Evolutionary conservation across 2,888 invertebrate species (phyloP), one percentile per base, ranked within the genome.

Genomic region (Magallana nippona): DNA sequence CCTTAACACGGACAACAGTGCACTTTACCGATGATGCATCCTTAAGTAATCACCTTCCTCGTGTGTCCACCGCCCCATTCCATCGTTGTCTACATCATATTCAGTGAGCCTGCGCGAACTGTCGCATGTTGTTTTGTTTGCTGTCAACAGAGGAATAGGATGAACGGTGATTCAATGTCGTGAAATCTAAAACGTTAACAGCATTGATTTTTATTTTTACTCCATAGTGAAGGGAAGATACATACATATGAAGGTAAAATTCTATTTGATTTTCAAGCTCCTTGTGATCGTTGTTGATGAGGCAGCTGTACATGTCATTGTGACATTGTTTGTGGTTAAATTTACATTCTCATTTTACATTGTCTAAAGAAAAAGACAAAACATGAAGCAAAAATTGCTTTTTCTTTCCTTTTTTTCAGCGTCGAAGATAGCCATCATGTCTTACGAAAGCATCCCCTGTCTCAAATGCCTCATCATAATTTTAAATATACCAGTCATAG

Each of bases 401-500:
- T 8, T 8, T 44, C 8, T 27, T 27, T 27, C 27, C 27, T 71
- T 22, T 71, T 27, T 71, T 71, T 13, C 71, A 71, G 71, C 13
- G 22, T 71, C 27, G 71, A 71, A 22, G 11, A 22, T 62, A 10
- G n/a, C 62, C n/a, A 13, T 32, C 27, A 71, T 71, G 71, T 22
- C 32, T 32, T 15, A 15, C 13, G 71, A 71, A 22, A 27, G 32
- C 15, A 27, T 27, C 2, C 22, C 57, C 17, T 80, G 80, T 57
- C 19, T 80, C 19, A 80, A 80, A 57, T 55, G 56, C 22, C 15
- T 80, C 22, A 80, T 80, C 80, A 57, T 80, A 17, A 58, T 80
- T 19, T 58, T 32, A 13, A 80, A 80, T 15, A 27, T 80, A n/a
- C 80, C 80, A 1, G 17, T 80, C 55, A 57, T 80, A 32, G 80